A percentile compares a stretch with the other conserved stretches of the same genome.
Evolutionary conservation across 2,888 invertebrate species (phyloP).

Genomic region (Nycteola revayana): DNA sequence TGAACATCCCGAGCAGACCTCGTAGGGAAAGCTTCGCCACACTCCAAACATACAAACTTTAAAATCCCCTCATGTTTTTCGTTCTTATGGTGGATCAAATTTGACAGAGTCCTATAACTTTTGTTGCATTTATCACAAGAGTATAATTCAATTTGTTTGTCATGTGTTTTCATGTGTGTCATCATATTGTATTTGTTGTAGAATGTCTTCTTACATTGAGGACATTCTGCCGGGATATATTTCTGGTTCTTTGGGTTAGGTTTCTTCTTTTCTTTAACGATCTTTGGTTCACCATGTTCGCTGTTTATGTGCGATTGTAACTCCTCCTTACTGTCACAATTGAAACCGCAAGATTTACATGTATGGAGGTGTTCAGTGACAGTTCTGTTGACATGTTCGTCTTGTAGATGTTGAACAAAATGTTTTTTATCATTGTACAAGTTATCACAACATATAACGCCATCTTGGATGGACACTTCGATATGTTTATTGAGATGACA

Average conservation of each 20-base stretch:
- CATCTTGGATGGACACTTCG: slow-evolving; percentile 37
- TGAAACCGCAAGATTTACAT: slow-evolving; percentile 48
- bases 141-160: slow-evolving; percentile 9
- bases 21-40: slow-evolving; percentile 74
- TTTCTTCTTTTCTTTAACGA: slow-evolving; percentile 18
- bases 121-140: slow-evolving; percentile 70
- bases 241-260: slow-evolving; percentile 46
- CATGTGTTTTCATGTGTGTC: slow-evolving; percentile 66
- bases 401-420: slow-evolving; percentile 50
- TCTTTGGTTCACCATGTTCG: slow-evolving; percentile 22
- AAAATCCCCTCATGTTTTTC: slow-evolving; percentile 65
- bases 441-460: slow-evolving; percentile 46
- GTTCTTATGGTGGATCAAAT: slow-evolving; percentile 65
- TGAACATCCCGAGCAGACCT: slow-evolving; percentile 63
- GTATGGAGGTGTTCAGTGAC: slow-evolving; percentile 10
- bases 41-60: slow-evolving; percentile 61
- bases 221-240: slow-evolving; percentile 65
- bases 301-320: slow-evolving; percentile 37
- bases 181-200: slow-evolving; percentile 73
- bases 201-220: slow-evolving; percentile 72
- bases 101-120: slow-evolving; percentile 65
- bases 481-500: slow-evolving; percentile 56
- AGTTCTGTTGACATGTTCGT: slow-evolving; percentile 33
- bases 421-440: slow-evolving; percentile 36
- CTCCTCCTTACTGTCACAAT: slow-evolving; percentile 22